Evolutionary conservation across 2,797 vertebrate genomes (phyloP).

Genomic region (Alosa sapidissima): DNA sequence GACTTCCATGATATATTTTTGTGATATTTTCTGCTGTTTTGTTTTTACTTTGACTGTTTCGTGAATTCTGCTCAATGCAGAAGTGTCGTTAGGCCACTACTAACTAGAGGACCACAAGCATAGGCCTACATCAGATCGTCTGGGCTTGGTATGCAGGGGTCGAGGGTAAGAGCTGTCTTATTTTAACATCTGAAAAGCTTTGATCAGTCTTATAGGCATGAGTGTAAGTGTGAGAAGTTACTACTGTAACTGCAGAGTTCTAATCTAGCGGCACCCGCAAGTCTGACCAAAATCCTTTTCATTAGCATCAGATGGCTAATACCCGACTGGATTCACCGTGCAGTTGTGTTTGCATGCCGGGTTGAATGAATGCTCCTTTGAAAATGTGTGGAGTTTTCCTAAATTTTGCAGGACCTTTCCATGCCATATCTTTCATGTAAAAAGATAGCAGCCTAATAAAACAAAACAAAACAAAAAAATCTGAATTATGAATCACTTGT

Average conservation of each 20-base stretch:
- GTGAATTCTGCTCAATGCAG: too few species aligned
- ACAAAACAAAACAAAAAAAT: too few species aligned
- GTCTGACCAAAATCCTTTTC: slow-evolving; percentile 10
- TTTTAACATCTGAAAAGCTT: neutral
- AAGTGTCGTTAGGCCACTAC: neutral
- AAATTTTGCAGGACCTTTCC: neutral
- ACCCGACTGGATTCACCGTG: neutral
- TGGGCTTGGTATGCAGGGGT: neutral
- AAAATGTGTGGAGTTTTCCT: slow-evolving; percentile 9
- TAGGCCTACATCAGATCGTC: neutral
- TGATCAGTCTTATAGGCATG: neutral
- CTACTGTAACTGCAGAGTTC: neutral
- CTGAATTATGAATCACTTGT: neutral
- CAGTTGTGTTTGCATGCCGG: neutral
- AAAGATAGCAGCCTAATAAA: too few species aligned
- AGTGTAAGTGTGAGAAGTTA: neutral
- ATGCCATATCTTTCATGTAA: neutral
- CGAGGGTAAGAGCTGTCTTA: neutral
- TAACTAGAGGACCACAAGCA: neutral
- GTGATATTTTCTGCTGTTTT: neutral
- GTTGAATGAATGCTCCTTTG: slow-evolving; percentile 6
- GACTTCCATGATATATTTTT: neutral
- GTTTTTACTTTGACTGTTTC: neutral
- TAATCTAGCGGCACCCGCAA: neutral
- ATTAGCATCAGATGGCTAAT: neutral